Evolutionary conservation across 2,113 vertebrate genomes (phyloP).

Genomic region (Ranitomeya imitator): DNA sequence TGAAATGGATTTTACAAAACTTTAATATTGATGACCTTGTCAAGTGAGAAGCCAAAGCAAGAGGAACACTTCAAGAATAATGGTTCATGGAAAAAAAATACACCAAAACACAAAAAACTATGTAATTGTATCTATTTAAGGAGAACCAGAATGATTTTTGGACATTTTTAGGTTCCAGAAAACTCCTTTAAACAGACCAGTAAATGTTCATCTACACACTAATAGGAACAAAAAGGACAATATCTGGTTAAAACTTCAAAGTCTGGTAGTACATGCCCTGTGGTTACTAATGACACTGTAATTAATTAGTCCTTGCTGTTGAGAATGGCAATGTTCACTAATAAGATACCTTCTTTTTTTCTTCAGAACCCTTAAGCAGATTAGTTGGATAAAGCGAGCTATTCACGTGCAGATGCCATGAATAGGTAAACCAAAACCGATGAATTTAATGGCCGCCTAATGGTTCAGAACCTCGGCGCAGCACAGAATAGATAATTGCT

Average conservation of each 20-base stretch:
- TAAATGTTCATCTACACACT: not conserved
- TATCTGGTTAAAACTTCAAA: not conserved
- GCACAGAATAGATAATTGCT: conserved; percentile 33
- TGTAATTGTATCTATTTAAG: too few species aligned
- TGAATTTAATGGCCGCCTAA: conserved; percentile 30
- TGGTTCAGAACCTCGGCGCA: not conserved
- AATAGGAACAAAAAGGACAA: not conserved
- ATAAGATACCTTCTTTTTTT: conserved; percentile 6
- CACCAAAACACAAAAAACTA: too few species aligned
- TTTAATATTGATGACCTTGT: too few species aligned
- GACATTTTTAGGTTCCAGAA: too few species aligned
- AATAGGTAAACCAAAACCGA: conserved; percentile 18
- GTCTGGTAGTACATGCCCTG: not conserved
- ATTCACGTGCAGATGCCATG: not conserved
- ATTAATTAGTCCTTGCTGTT: not conserved
- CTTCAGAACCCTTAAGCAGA: not conserved
- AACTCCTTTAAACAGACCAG: too few species aligned
- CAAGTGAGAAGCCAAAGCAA: too few species aligned
- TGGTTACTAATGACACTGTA: conserved; percentile 8
- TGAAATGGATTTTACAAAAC: too few species aligned
- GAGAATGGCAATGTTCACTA: not conserved
- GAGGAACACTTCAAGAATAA: too few species aligned
- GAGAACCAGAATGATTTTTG: too few species aligned
- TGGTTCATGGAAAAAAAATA: too few species aligned
- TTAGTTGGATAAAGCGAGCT: not conserved